A percentile compares a stretch with the other conserved stretches of the same genome.
Evolutionary conservation across 2,113 vertebrate species (phyloP).

Genomic region (Ursus arctos): DNA sequence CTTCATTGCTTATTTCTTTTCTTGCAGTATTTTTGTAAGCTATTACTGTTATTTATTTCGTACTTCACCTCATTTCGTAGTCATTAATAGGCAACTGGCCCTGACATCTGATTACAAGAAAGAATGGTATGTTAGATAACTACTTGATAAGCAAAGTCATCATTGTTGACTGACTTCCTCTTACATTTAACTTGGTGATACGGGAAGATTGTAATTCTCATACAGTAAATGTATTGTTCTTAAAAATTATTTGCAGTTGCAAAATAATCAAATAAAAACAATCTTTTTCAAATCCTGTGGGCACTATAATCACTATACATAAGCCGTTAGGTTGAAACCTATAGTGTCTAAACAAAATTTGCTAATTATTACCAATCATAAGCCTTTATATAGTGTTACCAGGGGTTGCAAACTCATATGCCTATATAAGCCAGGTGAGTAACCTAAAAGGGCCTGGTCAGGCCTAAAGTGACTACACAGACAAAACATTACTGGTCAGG

Average conservation of each 20-base stretch:
- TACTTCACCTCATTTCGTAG: not conserved
- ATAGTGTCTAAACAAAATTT: conserved; percentile 44
- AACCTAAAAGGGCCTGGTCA: conserved; percentile 3
- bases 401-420: not conserved
- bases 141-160: conserved; percentile 34
- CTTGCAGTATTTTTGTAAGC: not conserved
- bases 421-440: not conserved
- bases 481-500: not conserved
- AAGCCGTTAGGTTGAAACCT: not conserved
- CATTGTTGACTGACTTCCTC: conserved; percentile 11
- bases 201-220: conserved; percentile 48
- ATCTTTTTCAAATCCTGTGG: not conserved
- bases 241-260: conserved; percentile 33
- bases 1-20: conserved; percentile 29
- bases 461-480: not conserved
- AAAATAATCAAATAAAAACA: conserved; percentile 28
- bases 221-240: not conserved
- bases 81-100: not conserved
- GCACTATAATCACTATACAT: not conserved
- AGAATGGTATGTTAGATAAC: conserved; percentile 7
- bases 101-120: conserved; percentile 41
- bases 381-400: not conserved
- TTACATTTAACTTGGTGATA: conserved; percentile 49
- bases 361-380: conserved; percentile 26
- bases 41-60: conserved; percentile 41